Percentiles rank a stretch among this genome's conserved stretches.
Conservation (phyloP, 1,140 invertebrate species). For the Drosophila eugracilis region DNA sequence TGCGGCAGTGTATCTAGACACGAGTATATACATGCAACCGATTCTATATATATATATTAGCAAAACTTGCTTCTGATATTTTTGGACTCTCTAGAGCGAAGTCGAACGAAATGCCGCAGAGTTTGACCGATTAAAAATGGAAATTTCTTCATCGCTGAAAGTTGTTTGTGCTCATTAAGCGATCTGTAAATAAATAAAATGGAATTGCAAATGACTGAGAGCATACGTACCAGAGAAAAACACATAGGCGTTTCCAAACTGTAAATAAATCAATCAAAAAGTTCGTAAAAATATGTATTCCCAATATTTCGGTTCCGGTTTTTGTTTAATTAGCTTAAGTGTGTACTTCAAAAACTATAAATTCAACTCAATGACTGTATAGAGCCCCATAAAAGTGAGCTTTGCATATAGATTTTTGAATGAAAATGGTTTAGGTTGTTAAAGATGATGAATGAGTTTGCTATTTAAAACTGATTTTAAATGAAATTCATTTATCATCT, state of each 20-base stretch:
- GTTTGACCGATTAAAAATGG: slow-evolving; percentile 41
- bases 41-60: slow-evolving; percentile 19
- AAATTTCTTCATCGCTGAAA: slow-evolving; percentile 40
- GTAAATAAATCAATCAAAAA: slow-evolving; percentile 29
- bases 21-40: slow-evolving; percentile 16
- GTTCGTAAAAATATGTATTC: slow-evolving; percentile 13
- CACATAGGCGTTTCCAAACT: slow-evolving; percentile 1
- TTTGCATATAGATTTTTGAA: background rate
- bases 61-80: slow-evolving; percentile 25
- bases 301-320: no score
- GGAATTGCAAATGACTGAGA: slow-evolving; percentile 16
- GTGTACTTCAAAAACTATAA: background rate
- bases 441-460: no score
- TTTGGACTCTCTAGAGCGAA: slow-evolving; percentile 31
- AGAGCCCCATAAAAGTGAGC: background rate
- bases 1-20: slow-evolving; percentile 23
- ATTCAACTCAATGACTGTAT: background rate
- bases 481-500: no score
- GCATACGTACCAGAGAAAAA: background rate
- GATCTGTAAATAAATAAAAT: slow-evolving; percentile 31
- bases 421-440: no score
- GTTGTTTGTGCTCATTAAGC: slow-evolving; percentile 26
- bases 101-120: slow-evolving; percentile 43
- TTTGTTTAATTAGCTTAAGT: background rate
- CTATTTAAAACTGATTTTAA: no score